These are phyloP conservation scores for Bombus ignitus DNA, from an alignment of 1,140 invertebrate genomes.

Conservation along the genomic window DNA sequence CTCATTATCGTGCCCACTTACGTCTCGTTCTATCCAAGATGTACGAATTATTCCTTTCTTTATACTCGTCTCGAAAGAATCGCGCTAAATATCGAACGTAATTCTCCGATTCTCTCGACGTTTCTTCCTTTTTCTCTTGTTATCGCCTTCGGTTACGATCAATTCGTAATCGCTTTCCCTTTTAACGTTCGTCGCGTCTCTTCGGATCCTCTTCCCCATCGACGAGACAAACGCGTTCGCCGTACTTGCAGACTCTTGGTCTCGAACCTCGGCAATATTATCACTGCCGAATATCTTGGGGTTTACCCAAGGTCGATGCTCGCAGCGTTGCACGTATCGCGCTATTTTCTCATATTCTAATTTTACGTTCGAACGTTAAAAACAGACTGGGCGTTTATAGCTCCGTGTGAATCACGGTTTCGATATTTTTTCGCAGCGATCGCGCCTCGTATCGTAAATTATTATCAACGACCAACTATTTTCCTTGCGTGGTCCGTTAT, in stretches of 20 bases:
- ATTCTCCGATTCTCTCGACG: background rate
- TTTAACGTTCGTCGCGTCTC: too few species aligned
- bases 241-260: too few species aligned
- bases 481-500: background rate
- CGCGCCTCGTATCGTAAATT: background rate
- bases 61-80: conserved; percentile 2
- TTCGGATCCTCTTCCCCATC: too few species aligned
- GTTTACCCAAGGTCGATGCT: too few species aligned
- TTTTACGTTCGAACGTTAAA: background rate
- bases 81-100: background rate
- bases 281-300: background rate
- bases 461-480: background rate
- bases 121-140: background rate
- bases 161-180: background rate
- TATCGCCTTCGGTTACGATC: background rate
- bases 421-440: background rate
- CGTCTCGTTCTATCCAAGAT: background rate
- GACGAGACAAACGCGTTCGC: too few species aligned
- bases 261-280: background rate
- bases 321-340: background rate
- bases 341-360: background rate
- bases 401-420: background rate
- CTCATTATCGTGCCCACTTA: too few species aligned
- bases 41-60: conserved; percentile 14
- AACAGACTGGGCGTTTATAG: background rate